Evolutionary conservation across 2,113 vertebrate species (phyloP), one percentile per base, ranked within the genome.

Genomic region (Nothobranchius kuhntae): DNA sequence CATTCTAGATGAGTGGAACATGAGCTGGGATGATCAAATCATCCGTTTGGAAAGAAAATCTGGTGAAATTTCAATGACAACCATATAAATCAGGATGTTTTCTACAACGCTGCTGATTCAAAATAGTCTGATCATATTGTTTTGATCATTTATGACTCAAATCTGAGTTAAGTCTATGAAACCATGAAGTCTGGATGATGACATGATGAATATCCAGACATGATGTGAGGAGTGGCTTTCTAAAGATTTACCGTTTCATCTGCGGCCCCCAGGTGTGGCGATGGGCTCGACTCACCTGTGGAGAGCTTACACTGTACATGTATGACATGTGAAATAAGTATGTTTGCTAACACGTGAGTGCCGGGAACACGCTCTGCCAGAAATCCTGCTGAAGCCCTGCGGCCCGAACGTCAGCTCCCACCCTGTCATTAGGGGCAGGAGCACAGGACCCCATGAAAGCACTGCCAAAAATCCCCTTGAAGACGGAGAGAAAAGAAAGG

Each of bases 381-480:
- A 73, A 71, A 83, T 68, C 8, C 65, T 66, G 73, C 71, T 73
- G 87, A 93, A 93, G 92, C 77, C 60, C 82, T 13, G 13, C 81
- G 91, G 93, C 93, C 94, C 94, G 92, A 94, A 92, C 85, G 89
- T 87, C 83, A 82, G 83, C 91, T 93, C 95, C 92, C 92, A 91
- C 87, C 90, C 83, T 96, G 95, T 96, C 95, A 94, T 92, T 91
- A 86, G 85, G 93, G 94, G 93, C 86, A 85, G 89, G 89, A 45
- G 73, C 66, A 91, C 91, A 94, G 93, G 94, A 94, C 94, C 94
- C 93, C 89, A 89, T 86, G 92, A 94, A 95, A 95, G 93, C 93
- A 89, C 93, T 80, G 83, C 77, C 93, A 85, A 85, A 96, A 96
- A 94, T 98, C 94, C 95, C 95, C 95, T 95, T 95, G 94, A 96